These are phyloP conservation scores for Siniperca obscura DNA, from an alignment of 2,797 vertebrate genomes.

Conservation along the genomic window DNA sequence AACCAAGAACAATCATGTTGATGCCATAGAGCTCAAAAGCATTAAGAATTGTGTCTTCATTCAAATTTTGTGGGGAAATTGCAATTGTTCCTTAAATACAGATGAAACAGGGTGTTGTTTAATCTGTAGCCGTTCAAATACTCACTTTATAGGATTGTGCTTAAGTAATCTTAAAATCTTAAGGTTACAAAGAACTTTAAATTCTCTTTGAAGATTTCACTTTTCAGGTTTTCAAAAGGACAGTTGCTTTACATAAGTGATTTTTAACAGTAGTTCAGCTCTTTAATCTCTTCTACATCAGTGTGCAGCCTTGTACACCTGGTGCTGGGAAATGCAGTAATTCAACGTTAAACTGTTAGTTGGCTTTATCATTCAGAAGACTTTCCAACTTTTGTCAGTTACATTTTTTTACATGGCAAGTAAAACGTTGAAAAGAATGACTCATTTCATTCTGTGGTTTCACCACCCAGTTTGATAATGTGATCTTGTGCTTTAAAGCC, in stretches of 20 bases:
- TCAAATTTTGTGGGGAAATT: not conserved
- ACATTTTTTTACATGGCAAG: not conserved
- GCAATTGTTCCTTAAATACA: not conserved
- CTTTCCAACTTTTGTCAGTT: slow-evolving; percentile 20
- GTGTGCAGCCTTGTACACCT: not conserved
- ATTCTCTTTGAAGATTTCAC: not conserved
- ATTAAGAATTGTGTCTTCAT: not conserved
- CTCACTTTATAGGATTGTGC: not conserved
- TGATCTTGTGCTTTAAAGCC: not conserved
- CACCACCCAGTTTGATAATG: not conserved
- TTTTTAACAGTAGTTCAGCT: not conserved
- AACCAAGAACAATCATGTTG: not conserved
- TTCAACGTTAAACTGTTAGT: not conserved
- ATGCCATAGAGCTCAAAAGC: not conserved
- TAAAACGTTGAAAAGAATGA: slow-evolving; percentile 27
- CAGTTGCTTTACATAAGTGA: not conserved
- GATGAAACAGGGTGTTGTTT: not conserved
- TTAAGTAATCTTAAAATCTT: not conserved
- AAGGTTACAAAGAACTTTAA: not conserved
- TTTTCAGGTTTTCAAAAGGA: not conserved
- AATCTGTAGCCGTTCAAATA: not conserved
- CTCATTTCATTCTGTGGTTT: slow-evolving; percentile 30
- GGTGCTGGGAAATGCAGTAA: not conserved
- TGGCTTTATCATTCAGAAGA: not conserved
- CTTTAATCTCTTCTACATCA: not conserved